Percentiles rank a stretch among this genome's conserved stretches.
phyloP scores from a whole-genome alignment of 2,113 vertebrate genomes.

The Upupa epops region DNA sequence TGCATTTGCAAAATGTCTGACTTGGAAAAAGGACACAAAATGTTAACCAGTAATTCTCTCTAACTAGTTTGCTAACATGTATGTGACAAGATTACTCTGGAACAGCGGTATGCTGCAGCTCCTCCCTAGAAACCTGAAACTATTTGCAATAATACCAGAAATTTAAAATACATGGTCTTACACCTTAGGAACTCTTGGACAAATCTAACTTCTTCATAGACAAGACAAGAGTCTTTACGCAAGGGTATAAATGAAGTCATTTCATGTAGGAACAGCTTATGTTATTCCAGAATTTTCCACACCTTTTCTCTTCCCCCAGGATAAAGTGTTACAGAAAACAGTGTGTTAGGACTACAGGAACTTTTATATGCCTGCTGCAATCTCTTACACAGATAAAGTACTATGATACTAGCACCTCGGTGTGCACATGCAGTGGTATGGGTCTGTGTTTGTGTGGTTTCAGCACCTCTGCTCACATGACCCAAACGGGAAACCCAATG shows the following conservation, averaged over 20 bases:
- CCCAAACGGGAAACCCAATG: neutral
- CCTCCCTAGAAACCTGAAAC: neutral
- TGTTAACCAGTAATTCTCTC: neutral
- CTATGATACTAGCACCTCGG: fast-evolving
- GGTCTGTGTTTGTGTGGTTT: neutral
- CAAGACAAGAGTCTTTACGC: neutral
- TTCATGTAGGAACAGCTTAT: neutral
- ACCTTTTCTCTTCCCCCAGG: neutral
- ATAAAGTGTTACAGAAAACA: neutral
- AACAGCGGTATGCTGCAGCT: neutral
- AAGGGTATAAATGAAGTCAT: neutral
- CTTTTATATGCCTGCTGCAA: neutral
- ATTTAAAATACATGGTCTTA: fast-evolving
- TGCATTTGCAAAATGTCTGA: neutral
- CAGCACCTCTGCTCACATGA: neutral
- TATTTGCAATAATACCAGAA: neutral
- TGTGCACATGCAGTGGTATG: fast-evolving
- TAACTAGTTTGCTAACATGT: neutral
- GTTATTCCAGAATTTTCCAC: neutral
- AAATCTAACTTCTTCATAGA: neutral
- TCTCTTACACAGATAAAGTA: neutral
- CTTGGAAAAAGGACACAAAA: neutral
- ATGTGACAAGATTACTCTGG: neutral
- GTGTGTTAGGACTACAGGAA: neutral
- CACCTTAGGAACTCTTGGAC: neutral